phyloP scores from a whole-genome alignment of 2,797 vertebrate species.

The Chelonia mydas region DNA sequence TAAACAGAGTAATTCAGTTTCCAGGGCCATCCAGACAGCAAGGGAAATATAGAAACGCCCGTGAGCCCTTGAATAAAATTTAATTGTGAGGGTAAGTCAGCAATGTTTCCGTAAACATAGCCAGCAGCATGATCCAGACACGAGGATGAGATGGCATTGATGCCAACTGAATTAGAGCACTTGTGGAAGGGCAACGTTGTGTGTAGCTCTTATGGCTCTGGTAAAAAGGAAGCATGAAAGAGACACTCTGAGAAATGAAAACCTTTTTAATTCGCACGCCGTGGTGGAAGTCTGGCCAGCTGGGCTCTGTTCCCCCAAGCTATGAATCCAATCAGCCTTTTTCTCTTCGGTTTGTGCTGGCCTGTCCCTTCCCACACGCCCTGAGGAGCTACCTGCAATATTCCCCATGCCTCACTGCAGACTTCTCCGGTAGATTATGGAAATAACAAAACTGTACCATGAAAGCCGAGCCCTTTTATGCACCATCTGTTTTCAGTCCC shows the following conservation, averaged over 20 bases:
- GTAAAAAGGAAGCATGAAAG: neutral
- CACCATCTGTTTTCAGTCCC: neutral
- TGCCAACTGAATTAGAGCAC: neutral
- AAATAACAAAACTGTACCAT: neutral
- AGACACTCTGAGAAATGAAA: neutral
- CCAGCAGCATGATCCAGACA: neutral
- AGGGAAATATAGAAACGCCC: neutral
- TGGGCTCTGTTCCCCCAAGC: neutral
- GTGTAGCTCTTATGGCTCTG: no score
- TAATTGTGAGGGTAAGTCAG: neutral
- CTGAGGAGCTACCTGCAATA: neutral
- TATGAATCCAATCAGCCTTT: neutral
- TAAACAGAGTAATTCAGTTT: neutral
- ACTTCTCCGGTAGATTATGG: neutral
- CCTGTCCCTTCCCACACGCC: neutral
- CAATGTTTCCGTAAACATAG: neutral
- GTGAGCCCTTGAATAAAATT: neutral
- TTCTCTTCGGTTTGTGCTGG: neutral
- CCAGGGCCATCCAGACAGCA: neutral
- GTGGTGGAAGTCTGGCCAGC: neutral
- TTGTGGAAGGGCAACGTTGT: neutral
- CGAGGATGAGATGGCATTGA: rapidly evolving
- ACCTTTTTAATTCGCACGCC: neutral
- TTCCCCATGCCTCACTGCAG: neutral
- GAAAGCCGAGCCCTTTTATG: conserved; percentile 15